phyloP scores from a whole-genome alignment of 2,797 vertebrate species.

The Phylloscopus collybita region DNA sequence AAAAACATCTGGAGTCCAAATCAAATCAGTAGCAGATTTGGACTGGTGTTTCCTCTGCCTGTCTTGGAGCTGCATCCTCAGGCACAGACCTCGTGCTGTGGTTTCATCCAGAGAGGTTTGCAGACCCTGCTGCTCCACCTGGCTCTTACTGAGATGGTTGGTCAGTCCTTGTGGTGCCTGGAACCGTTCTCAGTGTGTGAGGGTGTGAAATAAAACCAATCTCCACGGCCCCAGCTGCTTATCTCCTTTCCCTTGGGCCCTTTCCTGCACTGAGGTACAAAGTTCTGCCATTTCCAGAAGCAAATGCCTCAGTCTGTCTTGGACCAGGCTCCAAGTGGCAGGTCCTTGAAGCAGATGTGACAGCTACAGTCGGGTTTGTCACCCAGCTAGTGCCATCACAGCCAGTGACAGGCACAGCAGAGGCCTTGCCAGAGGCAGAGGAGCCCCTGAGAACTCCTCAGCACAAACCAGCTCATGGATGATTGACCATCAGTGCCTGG shows the following conservation, averaged over 20 bases:
- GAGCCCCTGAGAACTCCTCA: constrained; percentile 37
- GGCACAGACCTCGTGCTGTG: rapidly evolving
- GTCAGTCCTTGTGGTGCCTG: neutral
- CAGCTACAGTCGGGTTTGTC: constrained; percentile 36
- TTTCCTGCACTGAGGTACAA: neutral
- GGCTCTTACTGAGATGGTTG: neutral
- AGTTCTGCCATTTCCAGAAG: neutral
- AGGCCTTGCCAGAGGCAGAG: constrained; percentile 16
- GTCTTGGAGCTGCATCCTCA: neutral
- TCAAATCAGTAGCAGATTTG: neutral
- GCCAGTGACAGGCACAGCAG: constrained; percentile 58
- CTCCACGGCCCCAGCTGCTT: neutral
- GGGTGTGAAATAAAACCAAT: neutral
- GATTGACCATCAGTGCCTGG: constrained; percentile 5
- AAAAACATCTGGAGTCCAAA: neutral
- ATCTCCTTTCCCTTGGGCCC: neutral
- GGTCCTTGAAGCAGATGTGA: constrained; percentile 74
- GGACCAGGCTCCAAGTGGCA: constrained; percentile 67
- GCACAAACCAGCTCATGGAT: constrained; percentile 32
- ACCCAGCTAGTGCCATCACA: constrained; percentile 42
- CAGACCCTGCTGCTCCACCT: neutral
- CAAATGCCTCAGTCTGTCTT: neutral
- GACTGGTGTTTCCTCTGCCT: neutral
- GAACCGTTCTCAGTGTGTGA: neutral
- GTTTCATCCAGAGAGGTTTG: neutral